Base-by-base conservation (phyloP, 2,888 invertebrate species). In the Ophonus ardosiacus region DNA sequence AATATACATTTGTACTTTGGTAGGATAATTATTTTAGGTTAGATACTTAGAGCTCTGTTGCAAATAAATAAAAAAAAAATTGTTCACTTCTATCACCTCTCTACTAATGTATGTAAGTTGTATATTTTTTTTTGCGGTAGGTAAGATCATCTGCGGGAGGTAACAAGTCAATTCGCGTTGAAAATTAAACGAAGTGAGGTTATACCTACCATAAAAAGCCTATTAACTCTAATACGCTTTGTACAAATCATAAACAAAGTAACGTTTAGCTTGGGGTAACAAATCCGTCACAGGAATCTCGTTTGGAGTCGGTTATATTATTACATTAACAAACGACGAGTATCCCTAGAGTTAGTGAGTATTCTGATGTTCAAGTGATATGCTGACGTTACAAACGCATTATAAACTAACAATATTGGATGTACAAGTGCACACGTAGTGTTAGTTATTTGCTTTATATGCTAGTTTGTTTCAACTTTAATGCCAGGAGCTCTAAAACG, bases 161-260 rank as follows among this genome's bases (percentile, higher is more conserved):
- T n/a, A n/a, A n/a, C n/a, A 51, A 51, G 43, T 51, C 43, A 51
- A 51, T 51, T 51, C 43, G 31, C 13, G 6, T 31, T 5, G 43
- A 51, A 51, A 5, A 4, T 7, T 51, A 51, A 51, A 1, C 43
- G 13, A 8, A 51, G 43, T 51, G 13, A 51, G 43, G 10, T 51
- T 13, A 51, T 51, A 51, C 43, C 43, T 51, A 51, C 43, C 43
- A 38, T 68, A 68, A 68, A 68, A 68, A 68, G 38, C 68, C 68
- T 68, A 68, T 68, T 68, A 68, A 0, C 7, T 0, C 13, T 68
- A 68, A 68, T 68, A 68, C 8, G 68, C 68, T 68, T 68, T 68
- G 40, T 38, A 68, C 68, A 68, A 68, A 68, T 68, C 40, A 40
- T 68, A 68, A 68, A 24, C 68, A 68, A 68, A 68, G 24, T 68